These are phyloP conservation scores for Mandrillus leucophaeus DNA, from an alignment of 2,113 vertebrate species.

Conservation along the genomic window DNA sequence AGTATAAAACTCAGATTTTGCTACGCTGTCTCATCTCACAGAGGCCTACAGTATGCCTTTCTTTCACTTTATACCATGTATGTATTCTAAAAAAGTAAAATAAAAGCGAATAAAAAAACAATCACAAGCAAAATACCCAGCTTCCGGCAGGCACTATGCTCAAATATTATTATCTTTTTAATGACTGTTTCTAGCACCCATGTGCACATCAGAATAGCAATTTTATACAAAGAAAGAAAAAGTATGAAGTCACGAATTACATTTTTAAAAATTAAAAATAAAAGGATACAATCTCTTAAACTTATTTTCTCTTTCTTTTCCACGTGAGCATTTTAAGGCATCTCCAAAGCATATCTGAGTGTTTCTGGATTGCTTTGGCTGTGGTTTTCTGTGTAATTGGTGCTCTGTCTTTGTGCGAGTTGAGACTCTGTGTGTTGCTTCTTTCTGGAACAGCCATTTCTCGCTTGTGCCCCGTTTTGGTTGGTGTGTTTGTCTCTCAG, in stretches of 20 bases:
- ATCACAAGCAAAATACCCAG: slow-evolving; percentile 12
- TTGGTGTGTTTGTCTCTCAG: slow-evolving; percentile 9
- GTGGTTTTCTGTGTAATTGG: background rate
- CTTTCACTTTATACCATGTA: slow-evolving; percentile 58
- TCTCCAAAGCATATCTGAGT: background rate
- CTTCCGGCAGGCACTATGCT: slow-evolving; percentile 27
- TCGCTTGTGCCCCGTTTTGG: background rate
- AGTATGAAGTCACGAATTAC: slow-evolving; percentile 11
- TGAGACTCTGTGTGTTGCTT: slow-evolving; percentile 24
- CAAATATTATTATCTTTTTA: slow-evolving; percentile 54
- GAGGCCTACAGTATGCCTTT: slow-evolving; percentile 43
- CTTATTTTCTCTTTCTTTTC: slow-evolving; percentile 24
- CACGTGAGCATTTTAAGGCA: slow-evolving; percentile 23
- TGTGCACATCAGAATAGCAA: slow-evolving; percentile 51
- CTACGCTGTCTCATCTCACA: slow-evolving; percentile 67
- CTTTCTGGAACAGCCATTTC: background rate
- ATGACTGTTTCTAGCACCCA: slow-evolving; percentile 46
- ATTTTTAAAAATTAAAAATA: slow-evolving; percentile 24
- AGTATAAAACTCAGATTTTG: slow-evolving; percentile 73
- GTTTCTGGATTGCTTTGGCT: background rate
- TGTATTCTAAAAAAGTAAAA: background rate
- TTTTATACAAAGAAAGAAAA: slow-evolving; percentile 54
- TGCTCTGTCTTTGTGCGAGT: slow-evolving; percentile 54
- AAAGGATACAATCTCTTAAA: background rate
- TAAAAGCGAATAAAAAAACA: slow-evolving; percentile 38